Evolutionary conservation across 2,888 invertebrate species (phyloP).

Genomic region (Thecocarcelia acutangulata): DNA sequence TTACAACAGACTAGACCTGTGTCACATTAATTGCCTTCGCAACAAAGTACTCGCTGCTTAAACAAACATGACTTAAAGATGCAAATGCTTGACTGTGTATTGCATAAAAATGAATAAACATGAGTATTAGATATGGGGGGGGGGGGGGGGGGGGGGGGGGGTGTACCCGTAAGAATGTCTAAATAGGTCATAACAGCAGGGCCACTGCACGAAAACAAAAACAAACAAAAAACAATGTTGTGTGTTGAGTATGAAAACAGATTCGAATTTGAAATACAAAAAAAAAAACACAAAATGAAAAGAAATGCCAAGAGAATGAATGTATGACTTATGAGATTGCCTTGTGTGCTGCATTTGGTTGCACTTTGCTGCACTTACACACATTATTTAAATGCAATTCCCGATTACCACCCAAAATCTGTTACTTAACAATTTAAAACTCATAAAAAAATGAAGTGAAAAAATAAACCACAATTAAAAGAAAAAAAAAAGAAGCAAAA

Average conservation of each 20-base stretch:
- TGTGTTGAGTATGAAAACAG: slow-evolving; percentile 3
- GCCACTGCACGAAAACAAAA: background rate
- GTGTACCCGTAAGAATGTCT: slow-evolving; percentile 28
- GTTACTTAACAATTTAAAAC: slow-evolving; percentile 49
- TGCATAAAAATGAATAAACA: background rate
- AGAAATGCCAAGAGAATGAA: slow-evolving; percentile 6
- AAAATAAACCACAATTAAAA: slow-evolving; percentile 40
- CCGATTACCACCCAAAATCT: slow-evolving; percentile 61
- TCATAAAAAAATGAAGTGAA: slow-evolving; percentile 23
- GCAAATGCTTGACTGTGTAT: background rate
- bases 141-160: background rate
- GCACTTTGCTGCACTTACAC: slow-evolving; percentile 45
- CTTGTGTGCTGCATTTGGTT: slow-evolving; percentile 25
- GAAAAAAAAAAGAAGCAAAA: slow-evolving; percentile 16
- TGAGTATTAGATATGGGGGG: slow-evolving; percentile 2
- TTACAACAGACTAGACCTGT: slow-evolving; percentile 4
- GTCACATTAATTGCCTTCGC: slow-evolving; percentile 25
- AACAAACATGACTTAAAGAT: slow-evolving; percentile 20
- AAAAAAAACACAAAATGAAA: background rate
- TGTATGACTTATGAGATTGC: background rate
- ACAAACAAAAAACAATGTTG: background rate
- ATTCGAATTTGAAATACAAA: slow-evolving; percentile 28
- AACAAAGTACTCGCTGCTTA: slow-evolving; percentile 8
- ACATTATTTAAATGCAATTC: slow-evolving; percentile 27
- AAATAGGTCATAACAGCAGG: slow-evolving; percentile 53